Percentiles rank a stretch among this genome's conserved stretches.
Conservation (phyloP, 2,113 vertebrate species). For the Malurus melanocephalus region DNA sequence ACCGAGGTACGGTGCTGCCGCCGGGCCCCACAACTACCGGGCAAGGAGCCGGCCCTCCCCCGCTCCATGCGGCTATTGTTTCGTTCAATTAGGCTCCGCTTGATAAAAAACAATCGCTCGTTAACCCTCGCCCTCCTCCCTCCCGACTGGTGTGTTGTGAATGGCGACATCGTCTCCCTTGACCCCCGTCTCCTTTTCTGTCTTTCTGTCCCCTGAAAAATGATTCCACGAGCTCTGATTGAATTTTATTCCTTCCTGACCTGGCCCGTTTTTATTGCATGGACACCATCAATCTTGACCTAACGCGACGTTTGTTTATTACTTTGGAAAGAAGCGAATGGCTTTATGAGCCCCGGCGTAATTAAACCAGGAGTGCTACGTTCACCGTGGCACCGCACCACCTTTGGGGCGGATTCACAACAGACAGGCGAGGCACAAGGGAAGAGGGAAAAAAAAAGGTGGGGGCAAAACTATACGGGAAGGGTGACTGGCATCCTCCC, state of each 20-base stretch:
- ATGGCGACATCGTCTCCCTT: slow-evolving; percentile 75
- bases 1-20: not conserved
- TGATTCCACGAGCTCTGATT: slow-evolving; percentile 80
- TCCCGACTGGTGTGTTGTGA: slow-evolving; percentile 39
- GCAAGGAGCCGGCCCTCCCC: not conserved
- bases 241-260: slow-evolving; percentile 90
- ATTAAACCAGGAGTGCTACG: slow-evolving; percentile 26
- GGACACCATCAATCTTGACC: slow-evolving; percentile 88
- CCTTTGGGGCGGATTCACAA: not conserved
- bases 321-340: slow-evolving; percentile 81
- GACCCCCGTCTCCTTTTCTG: slow-evolving; percentile 76
- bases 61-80: not conserved
- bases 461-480: not conserved
- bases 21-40: not conserved
- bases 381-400: slow-evolving; percentile 23
- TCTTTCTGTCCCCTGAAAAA: slow-evolving; percentile 85
- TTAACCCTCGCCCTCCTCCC: slow-evolving; percentile 23
- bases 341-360: slow-evolving; percentile 71
- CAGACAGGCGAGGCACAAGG: not conserved
- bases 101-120: slow-evolving; percentile 44
- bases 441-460: not conserved
- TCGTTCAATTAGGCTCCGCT: slow-evolving; percentile 36
- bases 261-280: slow-evolving; percentile 76
- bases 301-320: slow-evolving; percentile 95
- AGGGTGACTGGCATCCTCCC: not conserved